Evolutionary conservation across 2,113 vertebrate species (phyloP), one percentile per base, ranked within the genome.

Genomic region (Chionodraco myersi): DNA sequence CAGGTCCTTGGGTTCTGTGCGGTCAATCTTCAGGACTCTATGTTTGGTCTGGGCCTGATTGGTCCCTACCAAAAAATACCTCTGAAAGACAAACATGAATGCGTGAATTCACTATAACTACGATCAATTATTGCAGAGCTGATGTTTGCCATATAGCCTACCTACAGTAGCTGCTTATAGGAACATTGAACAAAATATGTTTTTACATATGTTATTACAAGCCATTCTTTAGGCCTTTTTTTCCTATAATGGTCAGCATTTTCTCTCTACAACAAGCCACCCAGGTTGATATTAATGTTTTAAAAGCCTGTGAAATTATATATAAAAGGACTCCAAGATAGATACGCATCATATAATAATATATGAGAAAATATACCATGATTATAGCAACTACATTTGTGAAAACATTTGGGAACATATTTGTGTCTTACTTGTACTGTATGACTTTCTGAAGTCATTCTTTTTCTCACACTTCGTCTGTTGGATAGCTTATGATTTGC

Each of bases 21-120:
- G 96, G 85, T 99, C 97, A 86, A 98, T 99, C 94, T 99, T 99
- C 89, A 99, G 91, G 79, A 99, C 97, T 51, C 97, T 92, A 30
- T 97, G 96, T 87, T 97, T 98, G 30, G 97, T 99, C 93, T 99
- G 97, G 73, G 97, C 96, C 77, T 97, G 95, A 93, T 98, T 99
- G 87, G 96, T 97, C 61, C 98, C 98, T 59, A 99, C 97, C 0
- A 99, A 94, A 89, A 98, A 99, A 93, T 97, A 99, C 51, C 98
- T 94, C 98, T 99, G 89, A 10, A 58, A 57, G 7, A 91, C 10
- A 48, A 14, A 71, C 9, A 63, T 88, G 72, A 69, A 76, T 82
- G 51, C 12, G 59, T 61, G 18, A 69, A 48, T 16, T 10, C n/a
- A 45, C 7, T 16, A 41, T 21, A 11, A 45, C 8, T 56, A 48